Conservation (phyloP, 2,113 vertebrate genomes). For the Alaudala cheleensis region DNA sequence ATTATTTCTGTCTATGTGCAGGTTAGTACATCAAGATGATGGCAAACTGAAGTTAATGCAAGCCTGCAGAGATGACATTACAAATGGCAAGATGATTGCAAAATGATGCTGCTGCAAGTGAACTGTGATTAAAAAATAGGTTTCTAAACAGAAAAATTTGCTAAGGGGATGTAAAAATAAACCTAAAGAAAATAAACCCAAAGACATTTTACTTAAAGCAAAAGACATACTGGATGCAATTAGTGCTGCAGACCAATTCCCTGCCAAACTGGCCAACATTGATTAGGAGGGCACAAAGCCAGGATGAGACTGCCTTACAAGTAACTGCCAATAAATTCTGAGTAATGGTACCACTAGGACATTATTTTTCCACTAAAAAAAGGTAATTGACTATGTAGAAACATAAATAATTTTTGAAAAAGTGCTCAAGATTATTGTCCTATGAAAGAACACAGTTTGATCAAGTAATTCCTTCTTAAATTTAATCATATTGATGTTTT, state of each 20-base stretch:
- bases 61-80: slow-evolving; percentile 35
- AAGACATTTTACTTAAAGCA: neutral
- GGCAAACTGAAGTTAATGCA: slow-evolving; percentile 57
- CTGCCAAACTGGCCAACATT: neutral
- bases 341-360: neutral
- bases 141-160: neutral
- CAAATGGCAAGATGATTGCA: slow-evolving; percentile 52
- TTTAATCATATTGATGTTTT: neutral
- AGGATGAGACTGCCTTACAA: neutral
- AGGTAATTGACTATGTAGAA: neutral
- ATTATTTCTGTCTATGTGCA: slow-evolving; percentile 44
- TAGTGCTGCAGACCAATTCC: neutral
- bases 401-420: neutral
- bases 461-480: neutral
- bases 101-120: slow-evolving; percentile 30
- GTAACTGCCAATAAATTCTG: neutral
- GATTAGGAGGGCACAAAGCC: neutral
- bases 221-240: neutral
- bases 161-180: slow-evolving; percentile 17
- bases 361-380: neutral
- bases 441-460: neutral
- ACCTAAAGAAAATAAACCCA: neutral
- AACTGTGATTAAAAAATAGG: slow-evolving; percentile 43
- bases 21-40: slow-evolving; percentile 56
- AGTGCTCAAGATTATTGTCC: neutral